Evolutionary conservation across 2,888 invertebrate genomes (phyloP).

Genomic region (Drosophila pegasa): DNA sequence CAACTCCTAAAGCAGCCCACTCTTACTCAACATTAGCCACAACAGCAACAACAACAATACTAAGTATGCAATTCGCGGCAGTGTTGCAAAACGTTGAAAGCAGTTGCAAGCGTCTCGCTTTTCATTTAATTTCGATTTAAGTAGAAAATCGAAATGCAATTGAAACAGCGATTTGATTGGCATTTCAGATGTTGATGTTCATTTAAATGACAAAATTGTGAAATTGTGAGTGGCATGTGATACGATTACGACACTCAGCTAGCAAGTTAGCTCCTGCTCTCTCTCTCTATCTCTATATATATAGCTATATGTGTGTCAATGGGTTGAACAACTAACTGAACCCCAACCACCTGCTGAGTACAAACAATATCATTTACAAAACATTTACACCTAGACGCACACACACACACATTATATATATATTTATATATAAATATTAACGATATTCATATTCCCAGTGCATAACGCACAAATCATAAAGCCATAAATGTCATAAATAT

Average conservation of each 20-base stretch:
- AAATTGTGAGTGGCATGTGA: conserved; percentile 44
- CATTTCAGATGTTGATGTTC: conserved; percentile 36
- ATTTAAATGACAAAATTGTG: conserved; percentile 45
- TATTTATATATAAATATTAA: conserved; percentile 3
- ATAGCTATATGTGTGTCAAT: conserved; percentile 38
- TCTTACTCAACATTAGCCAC: conserved; percentile 2
- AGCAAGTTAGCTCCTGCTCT: conserved; percentile 5
- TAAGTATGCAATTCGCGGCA: conserved; percentile 2
- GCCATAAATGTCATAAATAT: conserved; percentile 39
- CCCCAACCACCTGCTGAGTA: conserved; percentile 35
- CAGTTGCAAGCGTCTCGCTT: conserved; percentile 37
- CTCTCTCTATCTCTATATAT: not conserved
- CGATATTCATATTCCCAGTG: conserved; percentile 25
- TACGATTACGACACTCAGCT: conserved; percentile 50
- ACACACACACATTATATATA: not conserved
- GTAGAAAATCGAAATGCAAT: conserved; percentile 49
- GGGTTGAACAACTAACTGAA: conserved; percentile 17
- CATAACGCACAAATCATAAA: conserved; percentile 48
- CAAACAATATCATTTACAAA: conserved; percentile 41
- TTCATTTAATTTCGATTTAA: conserved; percentile 56
- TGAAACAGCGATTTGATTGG: conserved; percentile 45
- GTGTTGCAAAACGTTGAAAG: conserved; percentile 32
- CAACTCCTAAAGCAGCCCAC: not conserved
- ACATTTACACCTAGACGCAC: conserved; percentile 19
- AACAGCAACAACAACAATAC: not conserved